These are phyloP conservation scores for Diarsia dahlii DNA, from an alignment of 2,888 invertebrate genomes.

Conservation along the genomic window DNA sequence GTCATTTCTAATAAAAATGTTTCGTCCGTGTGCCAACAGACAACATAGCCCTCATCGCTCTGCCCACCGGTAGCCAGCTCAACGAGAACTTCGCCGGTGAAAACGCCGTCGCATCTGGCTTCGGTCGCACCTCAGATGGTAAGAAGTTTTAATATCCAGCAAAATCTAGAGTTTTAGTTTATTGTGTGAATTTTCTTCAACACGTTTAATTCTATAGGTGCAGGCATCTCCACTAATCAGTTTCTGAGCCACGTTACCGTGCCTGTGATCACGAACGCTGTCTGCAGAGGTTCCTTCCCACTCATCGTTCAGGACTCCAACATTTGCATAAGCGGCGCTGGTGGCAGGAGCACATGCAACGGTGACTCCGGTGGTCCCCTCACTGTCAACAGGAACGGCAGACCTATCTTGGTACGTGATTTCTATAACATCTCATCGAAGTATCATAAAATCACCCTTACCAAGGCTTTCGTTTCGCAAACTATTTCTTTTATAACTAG, in stretches of 20 bases:
- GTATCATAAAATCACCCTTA: neutral
- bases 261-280: slow-evolving; percentile 40
- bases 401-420: slow-evolving; percentile 67
- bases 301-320: slow-evolving; percentile 64
- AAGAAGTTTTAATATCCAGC: neutral
- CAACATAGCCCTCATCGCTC: slow-evolving; percentile 66
- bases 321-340: slow-evolving; percentile 72
- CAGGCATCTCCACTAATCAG: slow-evolving; percentile 12
- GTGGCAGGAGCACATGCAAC: slow-evolving; percentile 68
- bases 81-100: slow-evolving; percentile 68
- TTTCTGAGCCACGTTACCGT: slow-evolving; percentile 44
- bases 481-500: neutral
- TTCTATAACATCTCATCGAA: neutral
- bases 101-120: slow-evolving; percentile 78
- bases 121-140: slow-evolving; percentile 62
- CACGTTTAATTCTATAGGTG: neutral
- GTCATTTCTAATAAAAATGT: neutral
- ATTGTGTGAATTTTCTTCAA: neutral
- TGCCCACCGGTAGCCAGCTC: slow-evolving; percentile 66
- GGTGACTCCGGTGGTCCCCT: slow-evolving; percentile 79
- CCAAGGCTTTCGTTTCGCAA: neutral
- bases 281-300: slow-evolving; percentile 40
- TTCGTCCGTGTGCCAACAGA: slow-evolving; percentile 50
- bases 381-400: slow-evolving; percentile 56
- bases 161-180: neutral